Evolutionary conservation across 1,140 invertebrate genomes (phyloP), one percentile per base, ranked within the genome.

Genomic region (Mylabris phalerata): DNA sequence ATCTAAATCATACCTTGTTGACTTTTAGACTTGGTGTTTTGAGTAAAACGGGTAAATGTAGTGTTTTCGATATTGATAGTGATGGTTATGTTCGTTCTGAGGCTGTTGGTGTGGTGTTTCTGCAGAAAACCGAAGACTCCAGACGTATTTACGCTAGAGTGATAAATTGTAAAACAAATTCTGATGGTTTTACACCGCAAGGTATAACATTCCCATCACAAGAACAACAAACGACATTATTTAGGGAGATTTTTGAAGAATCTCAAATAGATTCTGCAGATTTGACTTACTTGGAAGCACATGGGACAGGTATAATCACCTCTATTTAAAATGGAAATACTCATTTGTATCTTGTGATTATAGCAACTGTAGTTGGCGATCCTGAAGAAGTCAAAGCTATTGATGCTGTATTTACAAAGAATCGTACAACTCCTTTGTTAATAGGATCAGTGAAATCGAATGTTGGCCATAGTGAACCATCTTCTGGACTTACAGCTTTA

Each of bases 391-490:
- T 93, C 1, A 82, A 84, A 65, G 89, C 92, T 0, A 84, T 98
- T n/a, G 85, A 91, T 13, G 83, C 85, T 64, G 80, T 93, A 2
- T 87, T 96, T 67, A 90, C 88, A 59, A 82, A 78, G 3, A 82
- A 82, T 4, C 76, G 87, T 13, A 77, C 66, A 0, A 77, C 75
- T 1, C 90, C 93, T 0, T 76, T 98, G 0, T 73, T 82, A 26
- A 88, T 98, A 62, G 95, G 95, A 3, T 92, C 93, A 0, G 80
- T 95, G 1, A 98, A 98, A 71, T 93, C 93, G 0, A 97, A 96
- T 74, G 80, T 96, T 68, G 95, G 95, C 0, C 95, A 98, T 73
- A 82, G 89, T 0, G 95, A 98, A 75, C 87, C 92, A 6, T 88
- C 89, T 2, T 94, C 92, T 39, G 93, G 93, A 57, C 74, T 92